phyloP scores from a whole-genome alignment of 2,113 vertebrate species.

The Cardinalis cardinalis region DNA sequence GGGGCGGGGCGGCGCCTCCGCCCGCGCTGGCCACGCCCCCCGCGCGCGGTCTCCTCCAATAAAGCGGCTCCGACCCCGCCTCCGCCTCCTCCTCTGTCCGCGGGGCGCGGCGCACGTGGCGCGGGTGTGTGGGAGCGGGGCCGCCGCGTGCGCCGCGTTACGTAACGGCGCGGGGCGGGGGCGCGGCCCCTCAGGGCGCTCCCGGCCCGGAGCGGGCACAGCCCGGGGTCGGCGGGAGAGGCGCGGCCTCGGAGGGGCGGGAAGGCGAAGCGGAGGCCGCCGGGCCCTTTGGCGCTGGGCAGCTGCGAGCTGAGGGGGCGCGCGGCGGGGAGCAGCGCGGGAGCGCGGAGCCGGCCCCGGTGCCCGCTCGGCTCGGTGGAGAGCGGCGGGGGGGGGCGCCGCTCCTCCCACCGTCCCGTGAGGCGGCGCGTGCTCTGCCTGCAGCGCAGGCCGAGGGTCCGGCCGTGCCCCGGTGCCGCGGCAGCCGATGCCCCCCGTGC shows the following conservation, averaged over 20 bases:
- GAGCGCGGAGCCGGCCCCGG: not conserved
- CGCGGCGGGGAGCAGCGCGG: no score
- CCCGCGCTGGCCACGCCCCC: not conserved
- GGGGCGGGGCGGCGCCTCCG: no score
- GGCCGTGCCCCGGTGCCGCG: not conserved
- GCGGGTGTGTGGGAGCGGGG: not conserved
- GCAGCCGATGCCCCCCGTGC: not conserved
- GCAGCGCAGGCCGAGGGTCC: not conserved
- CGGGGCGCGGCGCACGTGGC: not conserved
- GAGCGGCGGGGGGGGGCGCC: not conserved
- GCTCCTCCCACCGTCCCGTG: not conserved
- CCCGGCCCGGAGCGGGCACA: not conserved
- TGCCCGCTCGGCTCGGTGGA: not conserved
- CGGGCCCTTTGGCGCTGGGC: not conserved
- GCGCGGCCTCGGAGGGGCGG: not conserved
- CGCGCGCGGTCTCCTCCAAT: not conserved
- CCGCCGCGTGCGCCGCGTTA: not conserved
- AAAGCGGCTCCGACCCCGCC: not conserved
- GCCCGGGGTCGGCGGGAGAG: not conserved
- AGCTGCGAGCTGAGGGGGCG: not conserved
- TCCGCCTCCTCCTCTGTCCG: not conserved
- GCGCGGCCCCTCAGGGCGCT: not conserved
- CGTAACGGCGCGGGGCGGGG: not conserved
- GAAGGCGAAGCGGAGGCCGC: not conserved
- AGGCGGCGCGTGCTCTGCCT: not conserved